Base-by-base conservation (phyloP, 1,140 invertebrate species). In the Whitmania pigra region DNA sequence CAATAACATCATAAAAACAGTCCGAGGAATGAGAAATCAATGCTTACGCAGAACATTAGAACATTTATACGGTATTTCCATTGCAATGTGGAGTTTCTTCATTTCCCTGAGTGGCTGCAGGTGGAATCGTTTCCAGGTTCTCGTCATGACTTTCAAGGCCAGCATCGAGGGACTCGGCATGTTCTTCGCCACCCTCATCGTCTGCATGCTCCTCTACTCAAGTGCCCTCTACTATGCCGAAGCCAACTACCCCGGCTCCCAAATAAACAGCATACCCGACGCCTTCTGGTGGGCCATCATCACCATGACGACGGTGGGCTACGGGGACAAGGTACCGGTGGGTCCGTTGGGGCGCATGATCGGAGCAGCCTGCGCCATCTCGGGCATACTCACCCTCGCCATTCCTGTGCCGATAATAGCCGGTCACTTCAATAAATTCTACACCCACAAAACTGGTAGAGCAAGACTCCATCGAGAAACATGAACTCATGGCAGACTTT, bases 361-460 rank as follows among this genome's bases (percentile, higher is more conserved):
- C 55, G 94, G 94, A 75, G 92, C 92, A 17, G 86, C 97, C 7
- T 97, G 94, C 85, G 94, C 94, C 63, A 85, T 97, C 68, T 92
- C 93, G 77, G 94, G 94, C 83, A 93, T 97, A 77, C 86, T 97
- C 75, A 97, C 93, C 77, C 93, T 97, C 84, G 92, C 93, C 77
- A 87, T 97, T 78, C 94, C 94, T 75, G 93, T 97, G 78, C 94
- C 94, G 77, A 94, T 97, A 80, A 97, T 97, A 79, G 93, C 97
- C 75, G 94, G 93, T 83, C 97, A 97, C 85, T 97, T 97, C 85
- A 92, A 94, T 78, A 96, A 96, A 90, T 97, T 96, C 85, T 97
- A 97, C 85, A 94, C 92, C 69, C 81, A 81, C 73, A 80, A 73
- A 31, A 71, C 68, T 18, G 67, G 73, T 27, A 11, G 70, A 27